Conservation (phyloP, 2,113 vertebrate species). For the Desmodus rotundus region DNA sequence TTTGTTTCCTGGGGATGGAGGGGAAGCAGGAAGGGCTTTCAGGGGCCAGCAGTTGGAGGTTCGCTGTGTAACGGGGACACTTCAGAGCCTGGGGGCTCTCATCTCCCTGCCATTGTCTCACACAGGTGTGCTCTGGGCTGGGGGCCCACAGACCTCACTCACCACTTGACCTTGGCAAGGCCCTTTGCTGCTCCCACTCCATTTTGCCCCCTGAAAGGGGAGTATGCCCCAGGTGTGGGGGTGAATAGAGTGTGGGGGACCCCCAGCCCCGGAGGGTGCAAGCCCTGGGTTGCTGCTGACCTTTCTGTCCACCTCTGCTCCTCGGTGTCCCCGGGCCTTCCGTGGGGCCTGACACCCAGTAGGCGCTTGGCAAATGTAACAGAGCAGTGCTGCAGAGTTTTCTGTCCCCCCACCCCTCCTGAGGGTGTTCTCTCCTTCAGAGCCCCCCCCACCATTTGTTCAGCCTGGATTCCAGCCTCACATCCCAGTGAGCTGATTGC, state of each 20-base stretch:
- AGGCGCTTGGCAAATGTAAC: background rate
- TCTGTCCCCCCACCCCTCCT: fast-evolving
- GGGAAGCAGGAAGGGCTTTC: too few species aligned
- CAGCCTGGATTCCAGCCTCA: background rate
- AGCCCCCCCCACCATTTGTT: fast-evolving
- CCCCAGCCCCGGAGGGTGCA: background rate
- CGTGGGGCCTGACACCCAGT: too few species aligned
- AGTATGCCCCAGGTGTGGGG: too few species aligned
- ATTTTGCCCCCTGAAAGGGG: background rate
- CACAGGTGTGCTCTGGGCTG: fast-evolving
- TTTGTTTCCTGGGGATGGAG: too few species aligned
- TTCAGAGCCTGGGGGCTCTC: background rate
- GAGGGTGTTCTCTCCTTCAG: fast-evolving
- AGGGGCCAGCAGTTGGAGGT: too few species aligned
- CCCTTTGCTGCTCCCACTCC: background rate
- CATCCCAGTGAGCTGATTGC: fast-evolving
- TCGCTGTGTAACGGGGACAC: too few species aligned
- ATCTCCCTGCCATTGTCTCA: background rate
- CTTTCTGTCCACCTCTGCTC: fast-evolving
- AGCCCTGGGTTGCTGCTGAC: fast-evolving
- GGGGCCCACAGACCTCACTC: background rate
- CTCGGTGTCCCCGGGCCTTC: too few species aligned
- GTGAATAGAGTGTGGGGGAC: background rate
- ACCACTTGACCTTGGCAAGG: background rate
- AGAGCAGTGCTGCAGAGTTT: fast-evolving